These are phyloP conservation scores for Phalacrocorax aristotelis DNA, from an alignment of 2,113 vertebrate genomes.

Conservation along the genomic window DNA sequence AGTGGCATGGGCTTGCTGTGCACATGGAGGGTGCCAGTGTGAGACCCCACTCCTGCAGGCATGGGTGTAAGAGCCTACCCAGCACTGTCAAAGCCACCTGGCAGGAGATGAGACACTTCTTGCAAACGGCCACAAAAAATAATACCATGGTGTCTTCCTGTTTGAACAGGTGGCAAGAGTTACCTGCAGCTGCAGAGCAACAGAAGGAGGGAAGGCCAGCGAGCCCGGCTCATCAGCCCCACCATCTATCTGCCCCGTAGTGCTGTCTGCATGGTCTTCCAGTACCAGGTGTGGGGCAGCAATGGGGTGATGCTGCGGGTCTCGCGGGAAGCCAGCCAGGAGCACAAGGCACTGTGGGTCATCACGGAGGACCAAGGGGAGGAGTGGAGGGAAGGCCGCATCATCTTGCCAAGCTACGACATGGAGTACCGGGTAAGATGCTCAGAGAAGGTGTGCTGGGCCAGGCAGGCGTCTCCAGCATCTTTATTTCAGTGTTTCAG, in stretches of 20 bases:
- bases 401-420: constrained; percentile 91
- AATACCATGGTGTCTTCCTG: not conserved
- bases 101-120: not conserved
- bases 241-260: constrained; percentile 82
- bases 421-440: constrained; percentile 87
- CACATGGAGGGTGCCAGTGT: accelerated
- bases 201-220: constrained; percentile 79
- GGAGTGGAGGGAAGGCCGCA: constrained; percentile 92
- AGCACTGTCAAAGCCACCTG: not conserved
- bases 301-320: constrained; percentile 85
- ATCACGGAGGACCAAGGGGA: constrained; percentile 87
- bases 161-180: constrained; percentile 78
- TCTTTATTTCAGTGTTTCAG: constrained; percentile 62
- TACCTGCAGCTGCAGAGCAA: constrained; percentile 87
- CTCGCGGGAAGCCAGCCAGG: constrained; percentile 84
- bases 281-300: constrained; percentile 87
- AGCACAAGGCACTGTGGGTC: constrained; percentile 88
- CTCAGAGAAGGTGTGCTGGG: not conserved
- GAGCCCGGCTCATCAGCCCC: constrained; percentile 88
- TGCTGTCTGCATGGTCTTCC: constrained; percentile 90
- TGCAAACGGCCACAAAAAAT: not conserved
- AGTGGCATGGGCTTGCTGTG: not conserved
- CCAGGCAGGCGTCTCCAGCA: constrained; percentile 3
- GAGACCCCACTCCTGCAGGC: not conserved
- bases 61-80: not conserved